Percentiles rank a stretch among this genome's conserved stretches.
These are phyloP conservation scores for Azorinus chamasolen DNA, from an alignment of 2,888 invertebrate genomes.

Conservation along the genomic window DNA sequence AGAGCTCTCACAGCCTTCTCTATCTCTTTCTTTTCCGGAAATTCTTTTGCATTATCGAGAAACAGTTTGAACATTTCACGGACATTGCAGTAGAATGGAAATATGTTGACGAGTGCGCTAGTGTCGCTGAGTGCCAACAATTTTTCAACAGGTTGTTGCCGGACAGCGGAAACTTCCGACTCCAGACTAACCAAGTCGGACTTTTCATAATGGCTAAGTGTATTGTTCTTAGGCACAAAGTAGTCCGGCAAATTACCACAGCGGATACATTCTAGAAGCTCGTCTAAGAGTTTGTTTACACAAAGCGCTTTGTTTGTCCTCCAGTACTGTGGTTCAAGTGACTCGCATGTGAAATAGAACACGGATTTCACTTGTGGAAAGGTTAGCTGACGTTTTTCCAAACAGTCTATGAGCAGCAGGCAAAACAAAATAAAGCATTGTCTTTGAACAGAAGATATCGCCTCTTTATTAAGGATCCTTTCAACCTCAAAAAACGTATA, in stretches of 20 bases:
- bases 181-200: constrained; percentile 56
- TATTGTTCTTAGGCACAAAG: constrained; percentile 72
- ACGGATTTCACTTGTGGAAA: constrained; percentile 67
- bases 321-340: constrained; percentile 69
- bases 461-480: constrained; percentile 64
- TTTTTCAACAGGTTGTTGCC: constrained; percentile 56
- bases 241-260: constrained; percentile 69
- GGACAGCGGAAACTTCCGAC: constrained; percentile 56
- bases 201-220: constrained; percentile 63
- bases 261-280: constrained; percentile 62
- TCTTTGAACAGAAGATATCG: constrained; percentile 69
- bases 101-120: constrained; percentile 68
- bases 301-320: constrained; percentile 63
- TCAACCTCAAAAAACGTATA: constrained; percentile 73
- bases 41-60: constrained; percentile 58
- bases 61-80: constrained; percentile 62
- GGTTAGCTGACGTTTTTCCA: constrained; percentile 59
- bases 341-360: constrained; percentile 72
- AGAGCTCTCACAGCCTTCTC: constrained; percentile 57
- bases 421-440: constrained; percentile 70
- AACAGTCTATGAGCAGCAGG: constrained; percentile 56
- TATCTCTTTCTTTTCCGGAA: constrained; percentile 47
- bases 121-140: constrained; percentile 57
- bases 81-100: constrained; percentile 68
- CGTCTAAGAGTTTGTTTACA: constrained; percentile 67